These are phyloP conservation scores for Aspidiotus rigidus DNA, from an alignment of 2,888 invertebrate species.

Conservation along the genomic window DNA sequence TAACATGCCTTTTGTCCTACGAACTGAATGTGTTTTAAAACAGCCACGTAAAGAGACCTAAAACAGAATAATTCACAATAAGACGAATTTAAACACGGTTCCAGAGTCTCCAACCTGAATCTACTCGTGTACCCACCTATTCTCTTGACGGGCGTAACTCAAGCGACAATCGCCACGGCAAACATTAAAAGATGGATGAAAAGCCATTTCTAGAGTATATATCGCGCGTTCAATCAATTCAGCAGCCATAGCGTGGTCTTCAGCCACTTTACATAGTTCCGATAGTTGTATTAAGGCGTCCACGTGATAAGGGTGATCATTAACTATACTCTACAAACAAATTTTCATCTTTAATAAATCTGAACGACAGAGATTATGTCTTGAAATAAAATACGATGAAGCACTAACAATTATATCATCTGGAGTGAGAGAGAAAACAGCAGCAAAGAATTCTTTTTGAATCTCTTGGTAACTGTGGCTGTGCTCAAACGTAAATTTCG, in stretches of 20 bases:
- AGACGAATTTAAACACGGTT: too few species aligned
- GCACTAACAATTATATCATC: slow-evolving; percentile 60
- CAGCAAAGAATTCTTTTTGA: slow-evolving; percentile 64
- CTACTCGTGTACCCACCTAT: slow-evolving; percentile 48
- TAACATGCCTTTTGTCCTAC: slow-evolving; percentile 72
- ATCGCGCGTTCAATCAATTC: slow-evolving; percentile 70
- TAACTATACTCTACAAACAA: slow-evolving; percentile 53
- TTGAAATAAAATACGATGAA: neutral
- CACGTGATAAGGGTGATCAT: slow-evolving; percentile 67
- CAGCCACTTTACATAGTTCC: slow-evolving; percentile 67
- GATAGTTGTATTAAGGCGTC: slow-evolving; percentile 71
- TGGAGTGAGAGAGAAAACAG: slow-evolving; percentile 68
- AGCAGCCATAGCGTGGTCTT: slow-evolving; percentile 68
- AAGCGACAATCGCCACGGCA: slow-evolving; percentile 63
- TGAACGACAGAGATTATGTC: neutral
- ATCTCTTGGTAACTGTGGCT: slow-evolving; percentile 61
- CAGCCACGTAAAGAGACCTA: slow-evolving; percentile 65
- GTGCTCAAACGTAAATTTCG: slow-evolving; percentile 66
- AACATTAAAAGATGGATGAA: slow-evolving; percentile 70
- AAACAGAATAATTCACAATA: too few species aligned
- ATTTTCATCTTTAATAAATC: neutral
- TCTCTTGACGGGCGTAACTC: slow-evolving; percentile 70
- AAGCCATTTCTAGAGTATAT: slow-evolving; percentile 63
- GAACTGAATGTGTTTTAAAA: slow-evolving; percentile 71
- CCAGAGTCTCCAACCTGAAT: neutral